phyloP scores from a whole-genome alignment of 2,113 vertebrate species.

The Ornithorhynchus anatinus region DNA sequence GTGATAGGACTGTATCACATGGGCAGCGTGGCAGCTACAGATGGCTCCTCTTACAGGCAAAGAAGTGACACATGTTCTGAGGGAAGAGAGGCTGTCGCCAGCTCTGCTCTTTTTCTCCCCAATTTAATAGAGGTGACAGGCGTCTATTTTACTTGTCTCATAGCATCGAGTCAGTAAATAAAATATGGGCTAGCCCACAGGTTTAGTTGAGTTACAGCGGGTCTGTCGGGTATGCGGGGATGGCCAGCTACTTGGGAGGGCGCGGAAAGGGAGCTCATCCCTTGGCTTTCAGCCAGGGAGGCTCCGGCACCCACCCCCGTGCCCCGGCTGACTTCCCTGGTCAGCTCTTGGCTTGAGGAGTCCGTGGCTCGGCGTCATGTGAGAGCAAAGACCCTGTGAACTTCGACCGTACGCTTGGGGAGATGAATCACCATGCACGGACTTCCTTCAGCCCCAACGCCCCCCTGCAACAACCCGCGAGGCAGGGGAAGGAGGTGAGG shows the following conservation, averaged over 20 bases:
- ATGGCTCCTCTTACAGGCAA: constrained; percentile 1
- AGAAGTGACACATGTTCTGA: constrained; percentile 17
- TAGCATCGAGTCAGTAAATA: constrained; percentile 70
- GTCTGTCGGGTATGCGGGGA: constrained; percentile 48
- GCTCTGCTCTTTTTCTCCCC: constrained; percentile 57
- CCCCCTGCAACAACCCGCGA: no score
- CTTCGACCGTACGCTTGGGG: no score
- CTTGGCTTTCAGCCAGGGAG: background rate
- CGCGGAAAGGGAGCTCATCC: constrained; percentile 6
- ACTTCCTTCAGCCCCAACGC: no score
- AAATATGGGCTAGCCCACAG: constrained; percentile 68
- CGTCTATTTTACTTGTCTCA: constrained; percentile 60
- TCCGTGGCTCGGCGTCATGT: no score
- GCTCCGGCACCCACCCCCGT: background rate
- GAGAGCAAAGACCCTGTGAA: no score
- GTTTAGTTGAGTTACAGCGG: constrained; percentile 66
- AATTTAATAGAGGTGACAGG: constrained; percentile 70
- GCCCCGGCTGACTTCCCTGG: background rate
- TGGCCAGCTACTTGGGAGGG: constrained; percentile 11
- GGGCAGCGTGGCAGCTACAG: no score
- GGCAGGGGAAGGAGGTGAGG: no score
- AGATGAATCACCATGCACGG: no score
- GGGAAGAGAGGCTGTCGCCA: constrained; percentile 30
- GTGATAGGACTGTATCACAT: no score
- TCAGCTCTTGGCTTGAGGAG: no score